phyloP scores from a whole-genome alignment of 2,888 invertebrate genomes.

The Platycheirus rosarum region DNA sequence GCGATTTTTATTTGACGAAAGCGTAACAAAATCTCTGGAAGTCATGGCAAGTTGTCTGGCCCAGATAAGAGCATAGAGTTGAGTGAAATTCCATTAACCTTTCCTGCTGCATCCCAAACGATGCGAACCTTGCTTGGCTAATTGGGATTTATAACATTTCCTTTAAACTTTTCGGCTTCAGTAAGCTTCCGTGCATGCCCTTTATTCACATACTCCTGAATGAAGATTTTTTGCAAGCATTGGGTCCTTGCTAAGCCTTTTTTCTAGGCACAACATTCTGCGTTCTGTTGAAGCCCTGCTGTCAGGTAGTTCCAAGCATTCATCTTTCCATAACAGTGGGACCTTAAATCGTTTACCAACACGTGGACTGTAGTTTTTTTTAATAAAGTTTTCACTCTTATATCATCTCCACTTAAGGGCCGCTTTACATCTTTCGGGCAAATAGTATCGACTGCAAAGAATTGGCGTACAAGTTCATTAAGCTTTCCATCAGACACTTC shows the following conservation, averaged over 20 bases:
- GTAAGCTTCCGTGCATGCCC: conserved; percentile 66
- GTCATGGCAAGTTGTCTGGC: too few species aligned
- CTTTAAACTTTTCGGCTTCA: background rate
- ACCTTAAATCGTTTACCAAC: conserved; percentile 2
- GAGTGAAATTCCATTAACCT: conserved; percentile 61
- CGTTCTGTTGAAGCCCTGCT: conserved; percentile 9
- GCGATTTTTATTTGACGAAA: too few species aligned
- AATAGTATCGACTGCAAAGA: too few species aligned
- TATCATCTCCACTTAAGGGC: too few species aligned
- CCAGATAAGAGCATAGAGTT: conserved; percentile 17
- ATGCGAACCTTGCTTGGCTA: too few species aligned
- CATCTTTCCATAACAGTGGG: conserved; percentile 10
- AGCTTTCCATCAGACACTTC: too few species aligned
- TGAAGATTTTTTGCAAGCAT: conserved; percentile 39
- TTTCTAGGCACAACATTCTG: conserved; percentile 7
- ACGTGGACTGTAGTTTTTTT: too few species aligned
- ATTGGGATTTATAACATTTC: conserved; percentile 33
- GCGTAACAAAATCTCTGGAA: too few species aligned
- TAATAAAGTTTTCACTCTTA: too few species aligned
- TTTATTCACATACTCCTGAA: conserved; percentile 60
- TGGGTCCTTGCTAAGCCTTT: conserved; percentile 28
- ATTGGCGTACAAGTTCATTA: too few species aligned
- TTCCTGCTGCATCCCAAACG: too few species aligned
- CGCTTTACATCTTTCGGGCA: too few species aligned
- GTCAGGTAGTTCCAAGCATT: conserved; percentile 4